A percentile compares a stretch with the other conserved stretches of the same genome.
phyloP scores from a whole-genome alignment of 1,140 invertebrate species.

The Mactra quadrangularis region DNA sequence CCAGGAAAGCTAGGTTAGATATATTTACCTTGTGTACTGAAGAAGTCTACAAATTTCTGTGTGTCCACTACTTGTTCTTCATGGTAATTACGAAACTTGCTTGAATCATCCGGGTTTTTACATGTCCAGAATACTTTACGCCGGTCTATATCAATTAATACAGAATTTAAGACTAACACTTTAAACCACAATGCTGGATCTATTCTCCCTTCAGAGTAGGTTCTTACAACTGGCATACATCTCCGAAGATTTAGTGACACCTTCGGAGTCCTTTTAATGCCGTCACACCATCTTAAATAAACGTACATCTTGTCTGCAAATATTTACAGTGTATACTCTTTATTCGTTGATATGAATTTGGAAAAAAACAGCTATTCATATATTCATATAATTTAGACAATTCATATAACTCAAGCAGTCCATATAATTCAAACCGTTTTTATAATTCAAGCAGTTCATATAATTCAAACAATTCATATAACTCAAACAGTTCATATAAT shows the following conservation, averaged over 20 bases:
- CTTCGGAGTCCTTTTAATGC: background rate
- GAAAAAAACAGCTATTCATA: no score
- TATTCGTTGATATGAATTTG: no score
- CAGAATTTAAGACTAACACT: constrained; percentile 20
- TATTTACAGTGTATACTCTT: no score
- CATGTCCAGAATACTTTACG: constrained; percentile 16
- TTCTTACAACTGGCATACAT: constrained; percentile 17
- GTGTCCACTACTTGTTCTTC: background rate
- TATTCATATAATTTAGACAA: no score
- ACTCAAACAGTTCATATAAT: no score
- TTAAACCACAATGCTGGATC: constrained; percentile 48
- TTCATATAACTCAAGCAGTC: no score
- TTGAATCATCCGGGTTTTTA: background rate
- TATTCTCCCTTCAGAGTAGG: constrained; percentile 4
- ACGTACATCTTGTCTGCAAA: constrained; percentile 33
- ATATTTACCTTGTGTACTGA: constrained; percentile 30
- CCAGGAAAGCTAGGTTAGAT: no score
- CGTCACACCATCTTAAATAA: background rate
- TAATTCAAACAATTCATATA: no score
- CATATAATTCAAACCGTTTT: no score
- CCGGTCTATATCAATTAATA: constrained; percentile 27
- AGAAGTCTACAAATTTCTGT: background rate
- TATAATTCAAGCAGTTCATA: no score
- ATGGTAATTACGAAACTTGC: background rate
- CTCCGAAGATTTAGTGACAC: constrained; percentile 4